A percentile compares a stretch with the other conserved stretches of the same genome.
Evolutionary conservation across 37 sponge, comb jelly and placozoan genomes (phyloP).

Genomic region (Amphimedon queenslandica): DNA sequence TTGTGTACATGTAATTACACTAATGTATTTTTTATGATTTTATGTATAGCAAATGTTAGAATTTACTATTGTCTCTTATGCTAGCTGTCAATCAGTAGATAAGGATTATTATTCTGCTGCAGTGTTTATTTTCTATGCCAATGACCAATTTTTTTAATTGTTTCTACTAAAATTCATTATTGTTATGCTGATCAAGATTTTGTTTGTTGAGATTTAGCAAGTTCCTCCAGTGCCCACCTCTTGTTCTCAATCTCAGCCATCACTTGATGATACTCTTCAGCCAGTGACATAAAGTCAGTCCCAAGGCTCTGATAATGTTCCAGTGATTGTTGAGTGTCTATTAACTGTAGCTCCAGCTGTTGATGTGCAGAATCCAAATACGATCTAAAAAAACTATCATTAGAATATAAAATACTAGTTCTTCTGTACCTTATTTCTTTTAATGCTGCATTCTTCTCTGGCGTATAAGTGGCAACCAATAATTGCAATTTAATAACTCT

Average conservation of each 20-base stretch:
- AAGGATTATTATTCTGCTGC: neutral
- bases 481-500: slow-evolving; percentile 42
- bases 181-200: neutral
- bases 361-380: slow-evolving; percentile 8
- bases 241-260: slow-evolving; percentile 63
- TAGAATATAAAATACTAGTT: neutral
- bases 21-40: no score
- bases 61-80: no score
- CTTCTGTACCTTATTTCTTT: slow-evolving; percentile 20
- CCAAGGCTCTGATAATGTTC: slow-evolving; percentile 49
- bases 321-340: slow-evolving; percentile 23
- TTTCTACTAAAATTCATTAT: no score
- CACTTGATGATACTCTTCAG: slow-evolving; percentile 38
- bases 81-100: neutral
- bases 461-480: slow-evolving; percentile 24
- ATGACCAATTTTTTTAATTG: no score
- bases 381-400: slow-evolving; percentile 10
- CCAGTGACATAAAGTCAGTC: slow-evolving; percentile 35
- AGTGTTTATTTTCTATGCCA: no score
- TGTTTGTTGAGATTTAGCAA: slow-evolving; percentile 19
- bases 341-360: slow-evolving; percentile 12
- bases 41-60: no score
- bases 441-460: slow-evolving; percentile 30
- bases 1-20: no score
- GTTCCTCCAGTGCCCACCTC: slow-evolving; percentile 70